These are phyloP conservation scores for Biston betularia DNA, from an alignment of 2,888 invertebrate species.

Conservation along the genomic window DNA sequence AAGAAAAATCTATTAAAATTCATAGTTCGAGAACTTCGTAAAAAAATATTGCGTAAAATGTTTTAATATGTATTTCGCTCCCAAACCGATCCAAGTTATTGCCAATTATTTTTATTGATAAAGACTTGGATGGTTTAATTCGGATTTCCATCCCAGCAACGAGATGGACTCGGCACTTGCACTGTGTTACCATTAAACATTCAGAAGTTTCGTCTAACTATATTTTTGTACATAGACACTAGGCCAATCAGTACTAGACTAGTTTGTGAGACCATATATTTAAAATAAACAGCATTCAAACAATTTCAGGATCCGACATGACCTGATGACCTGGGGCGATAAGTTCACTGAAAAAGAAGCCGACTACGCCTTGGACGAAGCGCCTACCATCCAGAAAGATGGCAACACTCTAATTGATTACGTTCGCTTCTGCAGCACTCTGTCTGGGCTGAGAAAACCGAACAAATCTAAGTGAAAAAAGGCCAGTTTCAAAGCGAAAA, in stretches of 20 bases:
- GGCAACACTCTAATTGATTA: conserved; percentile 87
- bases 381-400: conserved; percentile 85
- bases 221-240: no score
- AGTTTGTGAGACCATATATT: not conserved
- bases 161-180: no score
- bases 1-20: conserved; percentile 24
- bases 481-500: not conserved
- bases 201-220: no score
- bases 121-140: no score
- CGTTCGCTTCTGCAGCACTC: conserved; percentile 86
- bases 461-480: conserved; percentile 52
- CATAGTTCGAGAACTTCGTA: conserved; percentile 7
- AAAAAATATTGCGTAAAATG: not conserved
- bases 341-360: conserved; percentile 88
- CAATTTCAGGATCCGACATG: conserved; percentile 86
- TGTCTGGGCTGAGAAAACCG: conserved; percentile 86
- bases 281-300: not conserved
- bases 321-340: conserved; percentile 88
- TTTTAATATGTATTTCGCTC: no score
- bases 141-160: no score
- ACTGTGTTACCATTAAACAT: no score
- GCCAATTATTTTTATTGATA: no score
- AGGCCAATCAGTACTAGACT: no score
- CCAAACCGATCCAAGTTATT: no score
- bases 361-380: conserved; percentile 87